phyloP scores from a whole-genome alignment of 2,888 invertebrate genomes.

The Elaeidobius kamerunicus region DNA sequence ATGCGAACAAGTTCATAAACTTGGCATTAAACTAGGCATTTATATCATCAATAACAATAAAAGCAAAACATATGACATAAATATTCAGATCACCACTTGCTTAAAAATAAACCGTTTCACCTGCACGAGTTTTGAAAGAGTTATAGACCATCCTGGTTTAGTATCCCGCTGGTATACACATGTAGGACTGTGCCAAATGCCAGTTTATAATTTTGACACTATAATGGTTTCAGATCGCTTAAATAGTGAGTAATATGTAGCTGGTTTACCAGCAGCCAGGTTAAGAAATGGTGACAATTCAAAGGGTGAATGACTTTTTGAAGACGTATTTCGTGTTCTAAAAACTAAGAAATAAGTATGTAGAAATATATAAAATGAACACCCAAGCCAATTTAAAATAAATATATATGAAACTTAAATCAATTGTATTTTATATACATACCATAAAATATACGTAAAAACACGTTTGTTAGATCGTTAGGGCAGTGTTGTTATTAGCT shows the following conservation, averaged over 20 bases:
- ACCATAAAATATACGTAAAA: no score
- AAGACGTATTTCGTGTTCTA: no score
- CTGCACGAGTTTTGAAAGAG: conserved; percentile 32
- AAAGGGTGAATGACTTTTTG: conserved; percentile 4
- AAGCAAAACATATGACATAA: conserved; percentile 27
- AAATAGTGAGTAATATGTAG: conserved; percentile 26
- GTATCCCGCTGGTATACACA: conserved; percentile 40
- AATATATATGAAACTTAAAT: no score
- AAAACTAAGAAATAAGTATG: no score
- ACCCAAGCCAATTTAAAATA: no score
- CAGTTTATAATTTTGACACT: conserved; percentile 41
- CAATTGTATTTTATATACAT: no score
- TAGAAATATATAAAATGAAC: no score
- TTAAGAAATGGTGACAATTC: not conserved
- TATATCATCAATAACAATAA: conserved; percentile 27
- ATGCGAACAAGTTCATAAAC: conserved; percentile 22
- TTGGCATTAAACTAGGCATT: conserved; percentile 26
- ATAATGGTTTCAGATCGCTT: conserved; percentile 28
- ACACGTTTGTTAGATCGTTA: no score
- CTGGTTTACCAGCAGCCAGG: conserved; percentile 4
- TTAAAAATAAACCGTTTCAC: conserved; percentile 33
- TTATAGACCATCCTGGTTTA: conserved; percentile 33
- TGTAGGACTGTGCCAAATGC: conserved; percentile 39
- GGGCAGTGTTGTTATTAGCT: no score
- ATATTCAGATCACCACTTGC: conserved; percentile 30